Conservation (phyloP, 2,888 invertebrate genomes). For the Sinotaia quadrata region DNA sequence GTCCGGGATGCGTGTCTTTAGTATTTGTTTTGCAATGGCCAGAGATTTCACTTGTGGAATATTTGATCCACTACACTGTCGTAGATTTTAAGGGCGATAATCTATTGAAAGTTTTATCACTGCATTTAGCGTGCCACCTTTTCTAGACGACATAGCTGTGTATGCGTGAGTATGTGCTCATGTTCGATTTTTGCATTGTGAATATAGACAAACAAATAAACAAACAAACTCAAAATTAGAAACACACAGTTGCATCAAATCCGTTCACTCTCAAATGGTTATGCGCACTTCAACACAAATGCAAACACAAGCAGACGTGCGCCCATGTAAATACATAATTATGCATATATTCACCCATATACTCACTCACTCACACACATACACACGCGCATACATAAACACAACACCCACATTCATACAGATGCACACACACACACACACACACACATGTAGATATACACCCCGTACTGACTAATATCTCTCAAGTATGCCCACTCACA, state of each 20-base stretch:
- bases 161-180: too few relatives aligned
- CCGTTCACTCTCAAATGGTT: background rate
- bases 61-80: too few relatives aligned
- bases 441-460: background rate
- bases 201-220: background rate
- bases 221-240: constrained; percentile 2
- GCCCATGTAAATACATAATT: background rate
- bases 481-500: too few relatives aligned
- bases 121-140: too few relatives aligned
- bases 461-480: too few relatives aligned
- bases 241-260: background rate
- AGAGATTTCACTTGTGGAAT: too few relatives aligned
- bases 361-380: background rate
- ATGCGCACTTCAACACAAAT: background rate
- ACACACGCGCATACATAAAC: background rate
- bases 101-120: too few relatives aligned
- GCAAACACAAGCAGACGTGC: background rate
- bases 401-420: background rate
- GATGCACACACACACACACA: constrained; percentile 5
- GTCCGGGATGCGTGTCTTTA: too few relatives aligned
- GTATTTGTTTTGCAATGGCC: too few relatives aligned
- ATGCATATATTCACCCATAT: background rate
- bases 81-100: too few relatives aligned
- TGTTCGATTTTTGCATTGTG: too few relatives aligned
- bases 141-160: too few relatives aligned